These are phyloP conservation scores for Triplophysa bombifrons DNA, from an alignment of 2,797 vertebrate species.

Conservation along the genomic window DNA sequence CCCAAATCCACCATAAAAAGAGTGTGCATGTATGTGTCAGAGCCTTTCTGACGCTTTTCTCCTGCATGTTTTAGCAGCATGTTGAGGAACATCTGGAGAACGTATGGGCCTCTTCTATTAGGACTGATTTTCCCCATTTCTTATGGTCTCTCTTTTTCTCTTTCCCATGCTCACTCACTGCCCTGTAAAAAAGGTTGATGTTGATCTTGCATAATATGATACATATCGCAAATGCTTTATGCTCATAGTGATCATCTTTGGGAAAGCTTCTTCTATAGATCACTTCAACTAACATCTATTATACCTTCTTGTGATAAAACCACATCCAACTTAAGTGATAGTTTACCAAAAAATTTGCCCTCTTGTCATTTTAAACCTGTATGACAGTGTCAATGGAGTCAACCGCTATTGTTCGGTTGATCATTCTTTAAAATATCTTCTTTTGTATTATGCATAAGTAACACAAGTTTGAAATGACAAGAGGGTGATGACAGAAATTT, in stretches of 20 bases:
- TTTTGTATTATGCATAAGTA: no score
- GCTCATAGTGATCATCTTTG: not conserved
- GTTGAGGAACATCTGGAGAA: conserved; percentile 68
- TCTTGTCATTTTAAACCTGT: no score
- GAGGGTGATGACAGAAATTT: no score
- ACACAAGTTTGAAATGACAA: no score
- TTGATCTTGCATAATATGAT: not conserved
- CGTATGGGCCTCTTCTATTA: conserved; percentile 56
- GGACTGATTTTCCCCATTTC: conserved; percentile 24
- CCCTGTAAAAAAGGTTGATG: not conserved
- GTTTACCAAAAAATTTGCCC: no score
- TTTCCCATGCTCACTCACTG: conserved; percentile 38
- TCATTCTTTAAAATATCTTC: no score
- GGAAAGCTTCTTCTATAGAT: not conserved
- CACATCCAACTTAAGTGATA: not conserved
- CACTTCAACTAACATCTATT: no score
- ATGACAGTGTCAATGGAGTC: no score
- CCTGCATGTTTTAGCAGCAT: conserved; percentile 4
- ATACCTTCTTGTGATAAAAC: not conserved
- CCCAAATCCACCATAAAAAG: conserved; percentile 20
- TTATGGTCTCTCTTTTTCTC: conserved; percentile 35
- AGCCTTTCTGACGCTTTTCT: conserved; percentile 45
- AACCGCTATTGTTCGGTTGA: no score
- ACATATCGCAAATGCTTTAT: not conserved
- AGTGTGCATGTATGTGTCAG: conserved; percentile 26